Base-by-base conservation (phyloP, 2,888 invertebrate species). In the Leucania comma region DNA sequence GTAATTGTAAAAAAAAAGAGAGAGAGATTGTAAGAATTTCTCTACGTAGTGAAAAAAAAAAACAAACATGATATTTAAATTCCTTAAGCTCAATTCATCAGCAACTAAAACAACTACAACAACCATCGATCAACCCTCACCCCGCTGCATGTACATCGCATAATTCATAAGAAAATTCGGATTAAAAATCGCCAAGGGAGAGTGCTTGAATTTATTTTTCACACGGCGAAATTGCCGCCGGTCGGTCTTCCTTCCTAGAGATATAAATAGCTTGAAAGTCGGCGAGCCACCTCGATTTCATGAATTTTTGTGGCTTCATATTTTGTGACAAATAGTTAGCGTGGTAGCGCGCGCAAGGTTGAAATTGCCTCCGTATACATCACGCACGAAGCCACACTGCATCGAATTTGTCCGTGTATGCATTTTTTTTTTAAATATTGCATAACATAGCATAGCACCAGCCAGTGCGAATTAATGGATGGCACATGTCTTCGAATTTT, bases 301-400 rank as follows among this genome's bases (percentile, higher is more conserved):
- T 92, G 91, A 92, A 92, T 92, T 92, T 92, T 91, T 92, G 91
- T 88, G 86, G 90, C 90, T 88, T 90, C 90, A 92, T 91, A 92
- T 92, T 91, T 90, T 84, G 87, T 87, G 89, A 90, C 89, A 90
- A 92, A 92, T 91, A 90, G 88, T 89, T 89, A 88, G 88, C 85
- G 83, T 84, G 83, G 81, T 85, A 85, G 83, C 58, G 75, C 63
- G 81, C 62, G 86, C 82, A 82, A 85, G 85, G 86, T 82, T 86
- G 84, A 88, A 90, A 90, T 90, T 88, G 87, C 87, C 84, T 89
- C 84, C 86, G 81, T 85, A 84, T 86, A 83, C 84, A 87, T 72
- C 81, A 85, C 77, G 83, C 86, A 85, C 73, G 75, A 56, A 75
- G 72, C 81, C 72, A 56, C 73, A 72, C 70, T 82, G 78, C 79